phyloP scores from a whole-genome alignment of 2,797 vertebrate species.

The Odontamblyopus rebecca region DNA sequence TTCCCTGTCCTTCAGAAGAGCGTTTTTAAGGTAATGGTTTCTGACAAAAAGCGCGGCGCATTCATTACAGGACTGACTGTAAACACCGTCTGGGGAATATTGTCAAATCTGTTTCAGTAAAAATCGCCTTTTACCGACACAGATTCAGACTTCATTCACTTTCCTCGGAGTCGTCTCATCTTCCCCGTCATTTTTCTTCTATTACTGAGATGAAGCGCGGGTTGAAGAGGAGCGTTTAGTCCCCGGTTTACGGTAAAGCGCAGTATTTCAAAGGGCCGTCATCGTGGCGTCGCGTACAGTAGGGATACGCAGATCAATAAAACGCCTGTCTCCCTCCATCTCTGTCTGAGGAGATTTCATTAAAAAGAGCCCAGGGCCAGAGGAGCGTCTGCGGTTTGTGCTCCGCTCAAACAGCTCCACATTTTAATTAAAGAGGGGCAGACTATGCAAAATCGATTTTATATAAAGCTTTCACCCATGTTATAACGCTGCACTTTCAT shows the following conservation, averaged over 20 bases:
- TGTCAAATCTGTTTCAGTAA: not conserved
- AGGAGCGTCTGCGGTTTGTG: not conserved
- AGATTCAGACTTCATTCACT: not conserved
- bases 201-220: not conserved
- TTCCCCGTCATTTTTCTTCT: not conserved
- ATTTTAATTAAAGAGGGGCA: not conserved
- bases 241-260: not conserved
- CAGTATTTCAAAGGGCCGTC: not conserved
- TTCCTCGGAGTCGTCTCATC: not conserved
- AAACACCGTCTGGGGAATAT: not conserved
- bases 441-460: no score
- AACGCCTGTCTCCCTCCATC: not conserved
- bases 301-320: not conserved
- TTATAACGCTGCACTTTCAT: no score
- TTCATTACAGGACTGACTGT: not conserved
- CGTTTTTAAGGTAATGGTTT: not conserved
- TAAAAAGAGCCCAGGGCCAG: not conserved
- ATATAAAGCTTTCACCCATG: no score
- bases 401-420: not conserved
- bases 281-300: not conserved
- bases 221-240: not conserved
- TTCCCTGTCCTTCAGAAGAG: not conserved
- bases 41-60: not conserved
- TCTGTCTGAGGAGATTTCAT: not conserved
- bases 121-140: not conserved